Percentiles rank a stretch among this genome's conserved stretches.
Evolutionary conservation across 2,797 vertebrate species (phyloP).

Genomic region (Gymnopithys bicolor): DNA sequence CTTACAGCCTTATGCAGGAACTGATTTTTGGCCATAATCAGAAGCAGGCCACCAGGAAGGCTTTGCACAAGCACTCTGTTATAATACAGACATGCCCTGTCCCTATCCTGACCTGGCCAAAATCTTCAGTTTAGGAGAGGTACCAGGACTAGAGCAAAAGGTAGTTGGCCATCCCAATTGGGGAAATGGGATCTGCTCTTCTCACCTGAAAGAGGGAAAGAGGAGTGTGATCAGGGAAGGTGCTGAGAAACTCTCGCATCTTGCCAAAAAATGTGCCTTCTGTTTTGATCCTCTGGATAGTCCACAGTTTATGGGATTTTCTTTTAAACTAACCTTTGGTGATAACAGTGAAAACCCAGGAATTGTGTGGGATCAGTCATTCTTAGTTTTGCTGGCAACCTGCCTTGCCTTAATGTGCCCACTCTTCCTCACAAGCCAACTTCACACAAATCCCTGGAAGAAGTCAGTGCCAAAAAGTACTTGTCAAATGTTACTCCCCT

Average conservation of each 20-base stretch:
- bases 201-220: neutral
- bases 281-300: neutral
- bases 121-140: neutral
- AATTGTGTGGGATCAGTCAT: neutral
- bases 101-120: neutral
- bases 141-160: neutral
- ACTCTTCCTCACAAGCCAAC: neutral
- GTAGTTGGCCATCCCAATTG: neutral
- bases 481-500: neutral
- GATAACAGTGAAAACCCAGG: neutral
- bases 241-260: neutral
- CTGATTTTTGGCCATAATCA: neutral
- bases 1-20: neutral
- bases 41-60: neutral
- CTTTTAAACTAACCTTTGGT: slow-evolving; percentile 5
- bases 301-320: neutral
- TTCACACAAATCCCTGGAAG: neutral
- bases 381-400: neutral
- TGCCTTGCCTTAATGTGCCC: neutral
- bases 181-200: neutral
- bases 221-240: neutral
- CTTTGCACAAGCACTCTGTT: neutral
- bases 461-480: neutral
- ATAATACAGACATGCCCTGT: neutral
- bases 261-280: neutral